Evolutionary conservation across 2,797 vertebrate genomes (phyloP), one percentile per base, ranked within the genome.

Genomic region (Psittacula echo): DNA sequence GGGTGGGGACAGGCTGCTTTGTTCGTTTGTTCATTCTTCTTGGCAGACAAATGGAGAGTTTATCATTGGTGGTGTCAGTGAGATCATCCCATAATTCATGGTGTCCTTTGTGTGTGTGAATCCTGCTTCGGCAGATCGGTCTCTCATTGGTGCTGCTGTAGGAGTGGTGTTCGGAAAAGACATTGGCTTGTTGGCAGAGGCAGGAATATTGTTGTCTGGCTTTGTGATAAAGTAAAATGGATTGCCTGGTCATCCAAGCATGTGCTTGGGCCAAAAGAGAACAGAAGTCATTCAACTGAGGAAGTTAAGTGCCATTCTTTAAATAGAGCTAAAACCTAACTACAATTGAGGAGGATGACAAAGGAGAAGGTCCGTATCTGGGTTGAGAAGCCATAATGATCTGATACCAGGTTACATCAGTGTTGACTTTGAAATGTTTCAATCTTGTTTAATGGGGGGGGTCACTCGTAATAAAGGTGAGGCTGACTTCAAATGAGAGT

Each of bases 101-200:
- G 96, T 98, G 98, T 97, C 98, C 98, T 98, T 95, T 89, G 95
- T 98, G 98, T 98, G 94, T 86, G 95, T 97, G 90, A 98, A 97
- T 98, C 97, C 97, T 98, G 97, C 98, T 97, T 97, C 95, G 67
- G 96, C 97, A 98, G 97, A 97, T 80, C 21, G 89, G 97, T 90
- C 85, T 95, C 37, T 92, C 75, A 56, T 27, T 27, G 24, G 44
- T 94, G 77, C 92, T 98, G 95, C 98, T 97, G 97, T 97, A 91
- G 97, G 98, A 97, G 95, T 58, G 67, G 88, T 37, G 1, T 70
- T 39, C 50, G 71, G 86, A 82, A 80, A 90, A 91, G 45, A 67
- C 50, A 58, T 61, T 7, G 18, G 73, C 71, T 32, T 61, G 51
- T 80, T 77, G 76, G 53, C 61, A 84, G 48, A 64, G 81, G 68